phyloP scores from a whole-genome alignment of 2,797 vertebrate species.

The Falco columbarius region DNA sequence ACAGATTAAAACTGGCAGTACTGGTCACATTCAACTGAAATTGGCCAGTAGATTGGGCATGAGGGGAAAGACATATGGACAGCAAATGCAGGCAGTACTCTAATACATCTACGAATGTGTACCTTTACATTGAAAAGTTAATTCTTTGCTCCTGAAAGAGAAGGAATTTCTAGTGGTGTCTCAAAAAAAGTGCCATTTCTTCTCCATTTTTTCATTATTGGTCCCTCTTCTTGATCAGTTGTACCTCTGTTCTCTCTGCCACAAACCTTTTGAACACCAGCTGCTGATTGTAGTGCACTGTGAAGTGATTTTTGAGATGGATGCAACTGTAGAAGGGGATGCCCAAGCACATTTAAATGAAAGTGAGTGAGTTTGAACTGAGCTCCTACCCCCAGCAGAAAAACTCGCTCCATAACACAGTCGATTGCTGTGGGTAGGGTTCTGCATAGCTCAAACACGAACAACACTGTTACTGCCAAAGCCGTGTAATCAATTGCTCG shows the following conservation, averaged over 20 bases:
- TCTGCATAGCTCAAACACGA: not conserved
- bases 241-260: not conserved
- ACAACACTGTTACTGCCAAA: not conserved
- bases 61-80: not conserved
- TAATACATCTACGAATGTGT: not conserved
- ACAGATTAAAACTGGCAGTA: not conserved
- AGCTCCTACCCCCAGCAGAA: not conserved
- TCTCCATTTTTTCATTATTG: not conserved
- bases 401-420: accelerated
- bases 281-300: not conserved
- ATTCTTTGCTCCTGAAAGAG: not conserved
- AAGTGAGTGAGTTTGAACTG: not conserved
- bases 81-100: not conserved
- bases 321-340: not conserved
- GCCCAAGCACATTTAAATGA: not conserved
- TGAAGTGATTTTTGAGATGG: not conserved
- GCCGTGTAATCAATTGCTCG: not conserved
- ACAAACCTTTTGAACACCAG: not conserved
- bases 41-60: not conserved
- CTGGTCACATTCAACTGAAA: not conserved
- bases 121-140: not conserved
- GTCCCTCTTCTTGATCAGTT: not conserved
- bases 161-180: not conserved
- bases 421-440: not conserved
- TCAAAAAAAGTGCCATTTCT: not conserved